Evolutionary conservation across 2,113 vertebrate species (phyloP).

Genomic region (Ictalurus furcatus): DNA sequence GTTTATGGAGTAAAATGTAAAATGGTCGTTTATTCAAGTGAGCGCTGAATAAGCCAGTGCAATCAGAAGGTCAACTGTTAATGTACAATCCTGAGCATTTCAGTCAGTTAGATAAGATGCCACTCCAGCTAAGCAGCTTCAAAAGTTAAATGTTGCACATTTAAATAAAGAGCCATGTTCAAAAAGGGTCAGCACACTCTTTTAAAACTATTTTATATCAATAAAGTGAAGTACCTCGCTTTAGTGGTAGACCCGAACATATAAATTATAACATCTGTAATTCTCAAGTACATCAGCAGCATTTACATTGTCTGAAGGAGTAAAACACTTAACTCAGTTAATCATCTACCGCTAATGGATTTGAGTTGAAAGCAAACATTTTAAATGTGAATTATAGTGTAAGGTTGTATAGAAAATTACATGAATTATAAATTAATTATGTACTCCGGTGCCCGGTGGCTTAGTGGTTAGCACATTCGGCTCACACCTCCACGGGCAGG

Average conservation of each 20-base stretch:
- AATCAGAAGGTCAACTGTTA: conserved; percentile 19
- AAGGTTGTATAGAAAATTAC: not conserved
- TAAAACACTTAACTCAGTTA: not conserved
- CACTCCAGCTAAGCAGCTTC: not conserved
- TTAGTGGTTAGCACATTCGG: too few species aligned
- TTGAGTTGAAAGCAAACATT: not conserved
- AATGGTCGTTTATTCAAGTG: not conserved
- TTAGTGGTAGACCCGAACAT: not conserved
- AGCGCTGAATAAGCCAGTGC: not conserved
- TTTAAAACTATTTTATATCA: not conserved
- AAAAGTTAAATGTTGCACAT: not conserved
- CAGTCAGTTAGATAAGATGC: not conserved
- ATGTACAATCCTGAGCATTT: conserved; percentile 2
- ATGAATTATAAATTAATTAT: not conserved
- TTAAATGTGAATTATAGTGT: not conserved
- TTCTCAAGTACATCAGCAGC: not conserved
- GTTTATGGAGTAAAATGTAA: not conserved
- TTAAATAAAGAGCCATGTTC: not conserved
- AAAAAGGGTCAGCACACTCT: not conserved
- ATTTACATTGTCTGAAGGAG: not conserved
- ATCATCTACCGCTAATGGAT: not conserved
- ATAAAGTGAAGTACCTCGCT: not conserved
- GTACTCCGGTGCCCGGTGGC: too few species aligned
- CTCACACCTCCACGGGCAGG: too few species aligned
- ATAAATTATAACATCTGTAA: not conserved